These are phyloP conservation scores for Amphipyra berbera DNA, from an alignment of 2,888 invertebrate genomes.

Conservation along the genomic window DNA sequence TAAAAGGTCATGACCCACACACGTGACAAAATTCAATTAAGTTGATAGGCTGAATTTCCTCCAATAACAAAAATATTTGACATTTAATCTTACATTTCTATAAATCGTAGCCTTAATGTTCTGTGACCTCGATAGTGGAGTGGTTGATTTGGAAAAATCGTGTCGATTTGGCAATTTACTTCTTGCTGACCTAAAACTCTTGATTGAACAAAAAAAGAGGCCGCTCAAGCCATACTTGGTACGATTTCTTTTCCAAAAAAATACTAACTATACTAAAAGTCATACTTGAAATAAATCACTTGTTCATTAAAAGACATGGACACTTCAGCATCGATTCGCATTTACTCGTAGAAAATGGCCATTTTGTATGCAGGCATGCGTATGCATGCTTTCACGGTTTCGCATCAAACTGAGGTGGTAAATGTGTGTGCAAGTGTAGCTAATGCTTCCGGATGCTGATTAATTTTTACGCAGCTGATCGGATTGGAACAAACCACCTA, in stretches of 20 bases:
- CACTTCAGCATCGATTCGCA: too few relatives aligned
- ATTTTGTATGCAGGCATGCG: too few relatives aligned
- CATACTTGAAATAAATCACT: too few relatives aligned
- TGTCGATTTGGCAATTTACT: conserved; percentile 6
- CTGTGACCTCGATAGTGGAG: background rate
- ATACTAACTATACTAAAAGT: too few relatives aligned
- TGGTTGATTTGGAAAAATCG: conserved; percentile 23
- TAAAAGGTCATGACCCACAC: conserved; percentile 30
- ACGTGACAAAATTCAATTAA: conserved; percentile 28
- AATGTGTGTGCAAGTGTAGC: too few relatives aligned
- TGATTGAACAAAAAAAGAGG: conserved; percentile 21
- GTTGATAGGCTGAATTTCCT: conserved; percentile 6
- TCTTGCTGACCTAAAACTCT: conserved; percentile 17
- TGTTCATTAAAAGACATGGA: too few relatives aligned
- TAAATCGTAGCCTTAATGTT: conserved; percentile 9
- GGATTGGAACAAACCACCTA: too few relatives aligned
- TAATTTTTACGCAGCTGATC: too few relatives aligned
- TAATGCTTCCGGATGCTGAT: too few relatives aligned
- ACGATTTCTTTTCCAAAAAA: background rate
- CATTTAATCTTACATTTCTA: conserved; percentile 14
- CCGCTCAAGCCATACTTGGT: background rate
- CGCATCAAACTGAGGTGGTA: too few relatives aligned
- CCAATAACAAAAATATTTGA: conserved; percentile 12
- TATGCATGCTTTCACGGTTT: too few relatives aligned
- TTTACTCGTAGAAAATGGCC: too few relatives aligned